Evolutionary conservation across 2,888 invertebrate species (phyloP).

Genomic region (Capitulum mitella): DNA sequence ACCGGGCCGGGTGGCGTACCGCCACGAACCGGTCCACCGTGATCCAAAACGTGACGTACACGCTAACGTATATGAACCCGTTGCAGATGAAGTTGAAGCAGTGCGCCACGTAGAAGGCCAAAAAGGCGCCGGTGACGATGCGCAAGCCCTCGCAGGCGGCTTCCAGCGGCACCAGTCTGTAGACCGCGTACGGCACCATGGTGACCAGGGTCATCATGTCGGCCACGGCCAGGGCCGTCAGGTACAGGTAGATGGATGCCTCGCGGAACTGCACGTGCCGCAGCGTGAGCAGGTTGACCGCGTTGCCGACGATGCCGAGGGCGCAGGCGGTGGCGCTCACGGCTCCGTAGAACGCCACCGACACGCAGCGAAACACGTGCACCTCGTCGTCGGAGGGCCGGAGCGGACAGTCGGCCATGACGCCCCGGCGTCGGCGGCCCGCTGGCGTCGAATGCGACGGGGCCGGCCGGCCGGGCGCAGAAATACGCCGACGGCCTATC

Average conservation of each 20-base stretch:
- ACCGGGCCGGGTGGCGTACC: constrained; percentile 63
- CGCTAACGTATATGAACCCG: background rate
- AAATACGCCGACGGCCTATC: background rate
- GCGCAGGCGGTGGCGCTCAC: constrained; percentile 61
- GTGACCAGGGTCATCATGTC: background rate
- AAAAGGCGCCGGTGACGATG: background rate
- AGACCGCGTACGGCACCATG: background rate
- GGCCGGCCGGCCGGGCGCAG: background rate
- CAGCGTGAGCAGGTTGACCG: constrained; percentile 67
- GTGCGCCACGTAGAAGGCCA: background rate
- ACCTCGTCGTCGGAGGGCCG: background rate
- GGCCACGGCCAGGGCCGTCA: background rate
- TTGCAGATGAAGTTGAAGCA: background rate
- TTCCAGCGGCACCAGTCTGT: background rate
- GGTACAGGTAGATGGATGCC: background rate
- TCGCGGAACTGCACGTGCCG: background rate
- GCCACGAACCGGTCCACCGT: constrained; percentile 66
- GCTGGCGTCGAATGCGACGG: background rate
- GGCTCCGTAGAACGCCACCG: constrained; percentile 49
- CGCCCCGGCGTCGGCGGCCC: background rate
- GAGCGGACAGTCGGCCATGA: background rate
- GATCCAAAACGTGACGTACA: constrained; percentile 40
- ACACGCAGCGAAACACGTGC: background rate
- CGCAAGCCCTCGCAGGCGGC: background rate
- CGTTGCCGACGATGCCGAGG: constrained; percentile 66